A percentile compares a stretch with the other conserved stretches of the same genome.
These are phyloP conservation scores for Parazoanthus swiftii DNA, from an alignment of 92 coral and sea anemone genomes.

Conservation along the genomic window DNA sequence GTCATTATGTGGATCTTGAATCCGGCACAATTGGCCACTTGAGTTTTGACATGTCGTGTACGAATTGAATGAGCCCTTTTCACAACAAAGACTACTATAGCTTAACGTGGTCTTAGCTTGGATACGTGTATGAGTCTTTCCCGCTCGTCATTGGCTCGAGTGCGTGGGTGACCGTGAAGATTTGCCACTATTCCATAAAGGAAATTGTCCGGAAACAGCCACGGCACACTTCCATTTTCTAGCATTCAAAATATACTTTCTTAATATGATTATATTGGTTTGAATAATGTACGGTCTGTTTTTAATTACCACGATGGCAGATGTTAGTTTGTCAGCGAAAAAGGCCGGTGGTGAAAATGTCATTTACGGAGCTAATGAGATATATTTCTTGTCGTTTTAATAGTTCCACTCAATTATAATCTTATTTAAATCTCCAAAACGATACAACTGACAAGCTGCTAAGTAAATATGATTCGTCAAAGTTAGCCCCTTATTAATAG, in stretches of 20 bases:
- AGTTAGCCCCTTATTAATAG: slow-evolving; percentile 33
- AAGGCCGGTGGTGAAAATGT: slow-evolving; percentile 34
- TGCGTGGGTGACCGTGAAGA: slow-evolving; percentile 32
- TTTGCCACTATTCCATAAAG: slow-evolving; percentile 36
- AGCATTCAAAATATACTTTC: slow-evolving; percentile 41
- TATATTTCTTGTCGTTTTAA: slow-evolving; percentile 16
- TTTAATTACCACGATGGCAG: slow-evolving; percentile 42
- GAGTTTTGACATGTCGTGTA: slow-evolving; percentile 37
- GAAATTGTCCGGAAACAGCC: slow-evolving; percentile 44
- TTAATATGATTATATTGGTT: slow-evolving; percentile 36
- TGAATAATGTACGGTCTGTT: slow-evolving; percentile 30
- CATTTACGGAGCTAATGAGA: slow-evolving; percentile 34
- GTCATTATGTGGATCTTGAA: slow-evolving; percentile 40
- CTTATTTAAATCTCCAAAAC: slow-evolving; percentile 34
- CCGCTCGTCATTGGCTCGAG: background rate
- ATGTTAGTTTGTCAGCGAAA: slow-evolving; percentile 12
- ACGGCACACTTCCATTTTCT: slow-evolving; percentile 38
- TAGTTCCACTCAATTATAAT: slow-evolving; percentile 35
- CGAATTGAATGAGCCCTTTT: background rate
- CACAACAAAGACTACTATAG: slow-evolving; percentile 20
- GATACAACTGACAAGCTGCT: slow-evolving; percentile 30
- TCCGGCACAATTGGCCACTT: slow-evolving; percentile 46
- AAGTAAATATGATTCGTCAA: slow-evolving; percentile 33
- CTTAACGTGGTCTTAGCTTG: slow-evolving; percentile 6
- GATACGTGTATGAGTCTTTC: background rate